Evolutionary conservation across 2,113 vertebrate species (phyloP), one percentile per base, ranked within the genome.

Genomic region (Galemys pyrenaicus): DNA sequence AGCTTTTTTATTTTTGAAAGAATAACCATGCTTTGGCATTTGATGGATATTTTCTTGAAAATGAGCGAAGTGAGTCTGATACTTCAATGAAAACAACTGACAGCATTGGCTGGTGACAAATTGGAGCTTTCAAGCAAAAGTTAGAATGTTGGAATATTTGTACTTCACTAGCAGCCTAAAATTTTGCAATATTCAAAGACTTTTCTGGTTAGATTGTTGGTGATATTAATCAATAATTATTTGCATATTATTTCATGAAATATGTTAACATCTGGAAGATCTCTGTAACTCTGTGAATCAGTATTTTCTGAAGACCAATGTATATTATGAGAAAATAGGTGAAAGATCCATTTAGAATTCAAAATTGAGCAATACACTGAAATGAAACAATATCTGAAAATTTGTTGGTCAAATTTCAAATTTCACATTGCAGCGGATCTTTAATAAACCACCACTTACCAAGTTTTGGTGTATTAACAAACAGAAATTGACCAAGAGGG

Each of bases 41-140:
- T 94, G 28, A 17, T 32, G 77, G 62, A 64, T 1, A 37, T 67
- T 87, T 92, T 26, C 17, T 49, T 85, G 30, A 87, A 91, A 89
- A 85, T 95, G 67, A 85, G 17, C 71, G 54, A 73, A 58, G 0
- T 56, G 32, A 94, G 30, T 5, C 30, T 86, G 8, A 82, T 74
- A 56, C 49, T 77, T 85, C 12, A 70, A 65, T 68, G 54, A 58
- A 95, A 89, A 73, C 12, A 65, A 30, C 32, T 60, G 70, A 71
- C 3, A 65, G 44, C 51, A 64, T 88, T 91, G 81, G 35, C 24
- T 60, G 79, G 54, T 58, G 54, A 77, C 77, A 71, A 73, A 67
- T 73, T 94, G 78, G 60, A 92, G 67, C 46, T 95, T 94, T 68
- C 3, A 39, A 90, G 56, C 6, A 87, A 91, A 85, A 86, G 92